Percentiles rank a stretch among this genome's conserved stretches.
Conservation (phyloP, 1,140 invertebrate species). For the Mamestra configurata region DNA sequence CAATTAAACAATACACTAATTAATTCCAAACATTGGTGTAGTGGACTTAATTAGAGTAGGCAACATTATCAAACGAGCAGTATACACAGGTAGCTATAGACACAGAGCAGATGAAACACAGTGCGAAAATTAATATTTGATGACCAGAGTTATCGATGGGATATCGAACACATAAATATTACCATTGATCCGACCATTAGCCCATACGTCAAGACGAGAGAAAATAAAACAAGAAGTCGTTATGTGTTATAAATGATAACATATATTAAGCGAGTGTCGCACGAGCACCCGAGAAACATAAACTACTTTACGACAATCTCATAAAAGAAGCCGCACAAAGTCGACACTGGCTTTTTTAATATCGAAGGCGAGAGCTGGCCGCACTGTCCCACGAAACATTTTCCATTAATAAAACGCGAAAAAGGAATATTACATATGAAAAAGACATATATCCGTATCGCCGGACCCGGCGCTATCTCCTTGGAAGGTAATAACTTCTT, state of each 20-base stretch:
- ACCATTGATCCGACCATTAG: constrained; percentile 4
- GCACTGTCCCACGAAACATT: constrained; percentile 86
- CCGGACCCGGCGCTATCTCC: constrained; percentile 86
- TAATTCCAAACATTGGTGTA: constrained; percentile 88
- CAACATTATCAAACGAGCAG: constrained; percentile 83
- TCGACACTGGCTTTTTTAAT: constrained; percentile 81
- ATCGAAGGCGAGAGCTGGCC: constrained; percentile 77
- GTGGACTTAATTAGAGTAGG: constrained; percentile 87
- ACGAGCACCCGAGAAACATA: constrained; percentile 61
- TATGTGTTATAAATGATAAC: constrained; percentile 41
- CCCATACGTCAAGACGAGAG: neutral
- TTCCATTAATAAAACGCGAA: constrained; percentile 88
- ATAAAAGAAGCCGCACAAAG: constrained; percentile 80
- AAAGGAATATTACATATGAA: constrained; percentile 88
- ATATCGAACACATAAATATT: neutral
- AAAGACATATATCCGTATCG: constrained; percentile 88
- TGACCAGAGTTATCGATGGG: constrained; percentile 26
- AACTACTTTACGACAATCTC: constrained; percentile 78
- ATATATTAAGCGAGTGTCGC: constrained; percentile 46
- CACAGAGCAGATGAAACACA: constrained; percentile 51
- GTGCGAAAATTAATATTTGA: constrained; percentile 69
- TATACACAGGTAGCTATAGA: constrained; percentile 63
- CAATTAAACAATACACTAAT: constrained; percentile 88
- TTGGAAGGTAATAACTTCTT: constrained; percentile 89
- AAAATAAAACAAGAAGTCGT: constrained; percentile 28